Conservation (phyloP, 2,888 invertebrate genomes). For the Platycheirus albimanus region DNA sequence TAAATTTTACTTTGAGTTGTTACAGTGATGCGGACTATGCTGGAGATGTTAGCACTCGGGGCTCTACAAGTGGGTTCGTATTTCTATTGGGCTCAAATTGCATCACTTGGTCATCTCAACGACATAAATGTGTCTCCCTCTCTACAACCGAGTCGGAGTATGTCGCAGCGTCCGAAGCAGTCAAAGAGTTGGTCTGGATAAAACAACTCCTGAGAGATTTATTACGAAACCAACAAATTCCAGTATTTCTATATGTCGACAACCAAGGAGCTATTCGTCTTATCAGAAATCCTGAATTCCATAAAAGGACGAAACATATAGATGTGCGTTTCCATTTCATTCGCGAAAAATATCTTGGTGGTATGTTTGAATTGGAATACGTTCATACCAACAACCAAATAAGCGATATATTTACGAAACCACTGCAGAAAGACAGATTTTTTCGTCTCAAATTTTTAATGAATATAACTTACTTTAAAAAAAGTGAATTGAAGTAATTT, state of each 20-base stretch:
- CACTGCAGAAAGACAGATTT: slow-evolving; percentile 9
- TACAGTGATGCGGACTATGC: slow-evolving; percentile 32
- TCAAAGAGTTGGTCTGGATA: slow-evolving; percentile 72
- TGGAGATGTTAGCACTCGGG: slow-evolving; percentile 4
- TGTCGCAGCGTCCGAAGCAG: slow-evolving; percentile 26
- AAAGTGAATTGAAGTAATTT: not conserved
- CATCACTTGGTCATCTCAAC: slow-evolving; percentile 15
- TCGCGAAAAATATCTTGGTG: slow-evolving; percentile 11
- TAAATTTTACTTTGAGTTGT: slow-evolving; percentile 22
- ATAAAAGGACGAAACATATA: slow-evolving; percentile 14
- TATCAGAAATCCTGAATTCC: slow-evolving; percentile 5
- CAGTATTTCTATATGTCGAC: not conserved
- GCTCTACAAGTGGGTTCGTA: slow-evolving; percentile 21
- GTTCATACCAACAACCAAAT: slow-evolving; percentile 16
- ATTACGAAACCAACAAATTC: slow-evolving; percentile 8
- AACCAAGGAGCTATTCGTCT: slow-evolving; percentile 22
- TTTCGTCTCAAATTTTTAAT: slow-evolving; percentile 6
- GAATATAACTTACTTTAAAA: slow-evolving; percentile 6
- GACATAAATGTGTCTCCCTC: slow-evolving; percentile 45
- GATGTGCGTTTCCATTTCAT: slow-evolving; percentile 14
- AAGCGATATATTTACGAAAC: slow-evolving; percentile 19
- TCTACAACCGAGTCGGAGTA: slow-evolving; percentile 78
- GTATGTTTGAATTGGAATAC: slow-evolving; percentile 1
- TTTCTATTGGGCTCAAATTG: slow-evolving; percentile 15
- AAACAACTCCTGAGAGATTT: not conserved